Conservation (phyloP, 1,140 invertebrate genomes). For the Papilio polyxenes region DNA sequence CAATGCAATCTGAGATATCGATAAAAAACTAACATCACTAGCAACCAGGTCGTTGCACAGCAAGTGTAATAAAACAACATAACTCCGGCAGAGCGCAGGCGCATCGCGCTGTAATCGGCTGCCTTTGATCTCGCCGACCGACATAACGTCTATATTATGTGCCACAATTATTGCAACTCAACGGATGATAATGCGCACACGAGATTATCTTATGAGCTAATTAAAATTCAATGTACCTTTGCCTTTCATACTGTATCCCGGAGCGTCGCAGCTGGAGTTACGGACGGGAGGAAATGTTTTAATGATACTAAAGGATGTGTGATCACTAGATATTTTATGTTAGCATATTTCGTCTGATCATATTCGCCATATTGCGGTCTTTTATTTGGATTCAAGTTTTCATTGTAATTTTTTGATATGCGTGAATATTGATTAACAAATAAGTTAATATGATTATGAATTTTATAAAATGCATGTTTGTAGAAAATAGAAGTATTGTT, state of each 20-base stretch:
- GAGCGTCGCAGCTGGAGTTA: neutral
- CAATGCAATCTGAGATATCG: constrained; percentile 20
- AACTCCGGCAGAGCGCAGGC: constrained; percentile 42
- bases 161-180: constrained; percentile 28
- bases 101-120: constrained; percentile 52
- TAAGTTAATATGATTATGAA: too few relatives aligned
- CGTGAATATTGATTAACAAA: too few relatives aligned
- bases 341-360: too few relatives aligned
- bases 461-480: too few relatives aligned
- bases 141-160: constrained; percentile 31
- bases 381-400: too few relatives aligned
- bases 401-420: too few relatives aligned
- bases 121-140: constrained; percentile 54
- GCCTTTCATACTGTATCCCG: neutral
- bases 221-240: constrained; percentile 23
- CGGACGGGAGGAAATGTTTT: too few relatives aligned
- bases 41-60: constrained; percentile 46
- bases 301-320: too few relatives aligned
- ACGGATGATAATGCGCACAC: constrained; percentile 16
- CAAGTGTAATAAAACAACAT: constrained; percentile 48
- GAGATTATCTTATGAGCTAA: constrained; percentile 13
- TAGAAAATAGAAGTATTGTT: too few relatives aligned
- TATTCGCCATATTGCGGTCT: too few relatives aligned
- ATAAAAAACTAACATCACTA: constrained; percentile 31
- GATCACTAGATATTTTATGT: too few relatives aligned